These are phyloP conservation scores for Nestor notabilis DNA, from an alignment of 2,113 vertebrate species.

Conservation along the genomic window DNA sequence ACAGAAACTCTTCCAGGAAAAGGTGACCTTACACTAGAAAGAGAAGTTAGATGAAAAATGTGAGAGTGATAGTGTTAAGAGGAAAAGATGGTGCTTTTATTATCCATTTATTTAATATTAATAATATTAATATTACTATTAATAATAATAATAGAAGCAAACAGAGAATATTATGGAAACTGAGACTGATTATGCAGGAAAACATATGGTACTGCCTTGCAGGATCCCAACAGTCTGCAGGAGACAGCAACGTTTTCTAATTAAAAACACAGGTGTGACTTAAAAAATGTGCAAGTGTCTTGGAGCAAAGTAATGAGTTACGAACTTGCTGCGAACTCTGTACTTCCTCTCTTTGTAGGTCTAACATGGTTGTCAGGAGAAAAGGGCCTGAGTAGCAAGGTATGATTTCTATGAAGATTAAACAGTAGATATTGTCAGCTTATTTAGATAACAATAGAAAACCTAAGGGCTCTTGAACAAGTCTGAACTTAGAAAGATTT, in stretches of 20 bases:
- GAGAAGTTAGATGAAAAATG: not conserved
- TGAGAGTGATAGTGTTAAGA: not conserved
- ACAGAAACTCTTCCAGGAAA: not conserved
- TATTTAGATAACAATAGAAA: constrained; percentile 48
- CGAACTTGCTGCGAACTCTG: constrained; percentile 47
- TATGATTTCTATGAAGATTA: constrained; percentile 42
- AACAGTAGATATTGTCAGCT: constrained; percentile 53
- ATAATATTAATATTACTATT: not conserved
- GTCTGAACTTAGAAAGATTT: constrained; percentile 35
- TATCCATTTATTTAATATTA: not conserved
- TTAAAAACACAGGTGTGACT: constrained; percentile 20
- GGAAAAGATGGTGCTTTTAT: not conserved
- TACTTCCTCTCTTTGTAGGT: constrained; percentile 32
- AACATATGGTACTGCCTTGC: not conserved
- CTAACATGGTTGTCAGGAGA: constrained; percentile 12
- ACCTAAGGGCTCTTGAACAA: constrained; percentile 37
- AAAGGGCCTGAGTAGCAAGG: constrained; percentile 1
- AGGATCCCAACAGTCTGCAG: not conserved
- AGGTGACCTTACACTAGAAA: not conserved
- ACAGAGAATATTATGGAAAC: not conserved
- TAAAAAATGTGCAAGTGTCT: constrained; percentile 42
- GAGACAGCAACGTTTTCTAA: not conserved
- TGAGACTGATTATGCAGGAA: not conserved
- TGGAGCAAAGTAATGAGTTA: constrained; percentile 1
- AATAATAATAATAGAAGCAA: not conserved